Evolutionary conservation across 1,140 invertebrate genomes (phyloP).

Genomic region (Chymomyza costata): DNA sequence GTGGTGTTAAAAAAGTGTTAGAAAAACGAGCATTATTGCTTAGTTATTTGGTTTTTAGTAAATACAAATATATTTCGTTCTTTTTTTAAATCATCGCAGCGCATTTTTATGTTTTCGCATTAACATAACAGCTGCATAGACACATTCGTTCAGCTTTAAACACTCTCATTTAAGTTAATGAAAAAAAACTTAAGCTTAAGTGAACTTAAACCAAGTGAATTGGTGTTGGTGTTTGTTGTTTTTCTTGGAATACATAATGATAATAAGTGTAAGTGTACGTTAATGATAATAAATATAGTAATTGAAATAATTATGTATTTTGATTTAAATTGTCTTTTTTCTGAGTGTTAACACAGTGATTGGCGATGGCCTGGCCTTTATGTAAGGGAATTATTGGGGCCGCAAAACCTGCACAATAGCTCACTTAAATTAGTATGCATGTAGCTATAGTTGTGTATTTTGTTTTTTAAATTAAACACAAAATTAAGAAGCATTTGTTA

Average conservation of each 20-base stretch:
- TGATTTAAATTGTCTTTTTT: conserved; percentile 39
- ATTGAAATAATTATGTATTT: conserved; percentile 39
- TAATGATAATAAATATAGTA: conserved; percentile 47
- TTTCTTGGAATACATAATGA: conserved; percentile 29
- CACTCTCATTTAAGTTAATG: conserved; percentile 31
- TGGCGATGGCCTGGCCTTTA: too few species aligned
- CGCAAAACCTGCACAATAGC: too few species aligned
- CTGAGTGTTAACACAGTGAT: conserved; percentile 30
- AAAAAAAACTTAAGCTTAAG: conserved; percentile 33
- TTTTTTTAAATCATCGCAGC: conserved; percentile 53
- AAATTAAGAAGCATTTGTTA: too few species aligned
- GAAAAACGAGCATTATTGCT: conserved; percentile 44
- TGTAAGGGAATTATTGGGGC: too few species aligned
- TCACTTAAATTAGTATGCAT: conserved; percentile 32
- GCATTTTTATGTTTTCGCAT: conserved; percentile 63
- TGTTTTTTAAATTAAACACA: too few species aligned
- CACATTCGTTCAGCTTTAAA: conserved; percentile 32
- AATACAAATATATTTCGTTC: conserved; percentile 66
- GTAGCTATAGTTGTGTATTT: conserved; percentile 10
- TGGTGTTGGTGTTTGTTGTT: conserved; percentile 11
- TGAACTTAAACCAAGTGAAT: conserved; percentile 28
- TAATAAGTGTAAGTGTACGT: conserved; percentile 42
- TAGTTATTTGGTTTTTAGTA: conserved; percentile 51
- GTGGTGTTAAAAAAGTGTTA: conserved; percentile 40
- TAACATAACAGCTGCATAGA: conserved; percentile 64